Base-by-base conservation (phyloP, 2,888 invertebrate genomes). In the Mythimna lalbum region DNA sequence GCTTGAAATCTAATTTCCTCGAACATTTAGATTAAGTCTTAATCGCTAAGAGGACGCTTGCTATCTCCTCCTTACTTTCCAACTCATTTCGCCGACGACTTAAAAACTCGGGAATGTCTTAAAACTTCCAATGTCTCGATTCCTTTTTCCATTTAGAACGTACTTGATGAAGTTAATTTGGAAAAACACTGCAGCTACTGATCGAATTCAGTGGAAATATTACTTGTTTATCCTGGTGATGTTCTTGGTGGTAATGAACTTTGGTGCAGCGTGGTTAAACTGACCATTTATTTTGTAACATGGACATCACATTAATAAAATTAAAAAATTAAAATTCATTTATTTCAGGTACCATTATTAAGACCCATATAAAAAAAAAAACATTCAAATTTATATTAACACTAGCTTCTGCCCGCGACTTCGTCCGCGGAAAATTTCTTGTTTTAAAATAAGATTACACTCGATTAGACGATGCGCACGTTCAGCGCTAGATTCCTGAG, bases 31-130 rank as follows among this genome's bases (percentile, higher is more conserved):
- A 80, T 62, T 57, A 67, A 67, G 50, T 67, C 63, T 61, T 76
- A 80, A 80, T 80, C 57, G 36, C 64, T 63, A 6, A 52, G 5
- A 65, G 39, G 27, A 67, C 43, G 21, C 14, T 61, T 56, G 60
- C 43, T 57, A 67, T 80, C 76, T 60, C 9, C 7, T 52, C 27
- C 10, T 57, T 53, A 57, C 61, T 70, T 80, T 55, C 66, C 27
- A 70, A 80, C 67, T 80, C 63, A 76, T 76, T 76, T 49, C 33
- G 50, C 33, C 21, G 10, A 23, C 21, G 69, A 64, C 66, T 78
- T 76, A 59, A 70, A 74, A 80, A 61, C 53, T 70, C 67, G 9
- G 27, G 2, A 61, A 64, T 60, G 76, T 36, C 63, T 69, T 64
- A 33, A 63, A 73, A 75, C 55, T 70, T 76, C 47, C 55, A 36